A percentile compares a stretch with the other conserved stretches of the same genome.
Conservation (phyloP, 2,113 vertebrate genomes). For the Myiopsitta monachus region DNA sequence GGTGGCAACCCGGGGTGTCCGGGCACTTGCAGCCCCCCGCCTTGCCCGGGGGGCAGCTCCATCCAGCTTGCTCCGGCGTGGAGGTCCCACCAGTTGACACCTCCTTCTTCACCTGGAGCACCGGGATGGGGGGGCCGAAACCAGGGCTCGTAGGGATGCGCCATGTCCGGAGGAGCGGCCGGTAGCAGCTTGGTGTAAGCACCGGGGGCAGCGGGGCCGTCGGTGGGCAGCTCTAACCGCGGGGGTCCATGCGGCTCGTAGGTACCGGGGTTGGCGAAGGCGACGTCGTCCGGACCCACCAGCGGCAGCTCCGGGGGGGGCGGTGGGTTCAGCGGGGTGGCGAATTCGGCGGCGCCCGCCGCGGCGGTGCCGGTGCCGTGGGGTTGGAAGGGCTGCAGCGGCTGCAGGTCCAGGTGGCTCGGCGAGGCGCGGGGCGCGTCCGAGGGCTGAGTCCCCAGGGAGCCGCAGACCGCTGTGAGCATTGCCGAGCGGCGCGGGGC, state of each 20-base stretch:
- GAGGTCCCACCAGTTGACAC: conserved; percentile 92
- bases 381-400: conserved; percentile 75
- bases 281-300: conserved; percentile 64
- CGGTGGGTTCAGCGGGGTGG: conserved; percentile 37
- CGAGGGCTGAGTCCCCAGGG: conserved; percentile 78
- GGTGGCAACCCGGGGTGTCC: conserved; percentile 80
- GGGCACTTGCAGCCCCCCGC: conserved; percentile 74
- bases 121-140: conserved; percentile 85
- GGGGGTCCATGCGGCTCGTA: conserved; percentile 71
- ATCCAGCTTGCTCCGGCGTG: conserved; percentile 90
- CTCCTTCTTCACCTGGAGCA: conserved; percentile 82
- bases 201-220: conserved; percentile 60
- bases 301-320: conserved; percentile 71
- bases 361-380: conserved; percentile 58
- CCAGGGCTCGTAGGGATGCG: conserved; percentile 93
- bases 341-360: conserved; percentile 58
- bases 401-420: conserved; percentile 73
- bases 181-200: conserved; percentile 77
- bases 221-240: conserved; percentile 70
- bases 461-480: conserved; percentile 81
- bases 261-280: conserved; percentile 44
- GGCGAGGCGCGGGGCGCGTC: conserved; percentile 75
- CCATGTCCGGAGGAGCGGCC: conserved; percentile 79
- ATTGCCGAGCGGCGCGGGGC: conserved; percentile 70
- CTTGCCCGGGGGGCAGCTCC: conserved; percentile 82